Evolutionary conservation across 2,888 invertebrate genomes (phyloP).

Genomic region (Ormia ochracea): DNA sequence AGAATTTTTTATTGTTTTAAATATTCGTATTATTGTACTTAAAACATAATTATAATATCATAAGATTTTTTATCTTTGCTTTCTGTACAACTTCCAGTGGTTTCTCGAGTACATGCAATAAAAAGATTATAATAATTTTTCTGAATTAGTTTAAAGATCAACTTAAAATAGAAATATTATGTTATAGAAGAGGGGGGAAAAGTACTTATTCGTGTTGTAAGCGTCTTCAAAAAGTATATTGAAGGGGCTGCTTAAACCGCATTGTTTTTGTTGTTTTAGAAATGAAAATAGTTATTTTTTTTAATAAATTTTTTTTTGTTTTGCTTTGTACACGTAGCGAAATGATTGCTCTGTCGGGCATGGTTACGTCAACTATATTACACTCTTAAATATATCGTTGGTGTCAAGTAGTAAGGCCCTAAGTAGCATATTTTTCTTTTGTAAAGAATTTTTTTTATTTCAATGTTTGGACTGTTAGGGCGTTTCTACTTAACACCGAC

Average conservation of each 20-base stretch:
- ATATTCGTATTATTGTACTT: slow-evolving; percentile 29
- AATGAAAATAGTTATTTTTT: not conserved
- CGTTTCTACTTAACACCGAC: too few relatives aligned
- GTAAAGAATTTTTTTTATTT: too few relatives aligned
- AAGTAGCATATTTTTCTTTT: too few relatives aligned
- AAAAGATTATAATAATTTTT: slow-evolving; percentile 36
- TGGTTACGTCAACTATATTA: too few relatives aligned
- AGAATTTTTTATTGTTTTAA: slow-evolving; percentile 10
- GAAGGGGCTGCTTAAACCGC: slow-evolving; percentile 16
- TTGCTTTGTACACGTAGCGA: not conserved
- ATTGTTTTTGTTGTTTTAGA: not conserved
- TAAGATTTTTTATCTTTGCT: slow-evolving; percentile 19
- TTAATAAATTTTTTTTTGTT: not conserved
- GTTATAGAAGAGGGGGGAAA: slow-evolving; percentile 20
- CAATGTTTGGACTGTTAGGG: too few relatives aligned
- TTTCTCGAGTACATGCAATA: slow-evolving; percentile 15
- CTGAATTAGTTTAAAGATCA: slow-evolving; percentile 50
- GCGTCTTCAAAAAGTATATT: slow-evolving; percentile 11
- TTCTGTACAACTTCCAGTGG: not conserved
- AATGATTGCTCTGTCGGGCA: not conserved
- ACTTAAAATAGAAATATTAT: slow-evolving; percentile 30
- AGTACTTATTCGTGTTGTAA: slow-evolving; percentile 37
- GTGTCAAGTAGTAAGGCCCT: too few relatives aligned
- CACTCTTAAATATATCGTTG: too few relatives aligned
- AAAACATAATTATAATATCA: slow-evolving; percentile 42